Evolutionary conservation across 2,113 vertebrate genomes (phyloP), one percentile per base, ranked within the genome.

Genomic region (Gymnocephalus cernua): DNA sequence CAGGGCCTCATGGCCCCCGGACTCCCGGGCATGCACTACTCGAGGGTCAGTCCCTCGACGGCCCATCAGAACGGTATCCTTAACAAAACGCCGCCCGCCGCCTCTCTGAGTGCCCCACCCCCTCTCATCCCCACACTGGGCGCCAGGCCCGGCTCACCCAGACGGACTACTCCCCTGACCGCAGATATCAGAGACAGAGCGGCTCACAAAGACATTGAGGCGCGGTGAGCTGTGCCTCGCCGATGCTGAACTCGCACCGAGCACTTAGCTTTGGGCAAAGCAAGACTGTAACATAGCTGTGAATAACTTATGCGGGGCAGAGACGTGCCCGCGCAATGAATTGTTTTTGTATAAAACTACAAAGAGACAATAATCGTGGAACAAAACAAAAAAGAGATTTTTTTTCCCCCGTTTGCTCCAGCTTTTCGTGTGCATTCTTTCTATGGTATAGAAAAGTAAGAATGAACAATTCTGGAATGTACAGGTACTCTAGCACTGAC

Each of bases 1-100:
- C 96, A 93, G 0, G 88, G 96, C 80, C 96, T 99, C 47, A 94
- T 99, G 88, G 94, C 96, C 0, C 97, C 98, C 0, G 97, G 97
- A 14, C 96, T 99, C 27, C 97, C 97, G n/a, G 97, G 96, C 95
- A 97, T 99, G 97, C 97, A 99, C 96, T 99, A 97, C 88, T 97
- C 98, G 44, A 88, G 97, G 5, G 96, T 99, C 86, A 99, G 97
- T 62, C 97, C 97, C 48, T 94, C 98, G 0, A 92, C 96, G 0
- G 96, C 94, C 51, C 97, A 97, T 90, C 97, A 97, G 88, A 99
- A 98, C 4, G 96, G 97, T 58, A 93, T 98, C 77, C 96, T 99
- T 77, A 98, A 98, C 88, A 99, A 99, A 96, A 97, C 96, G 0
- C 97, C 97, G 0, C 97, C 98, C 61, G 97, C 97, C 0, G 97